Conservation (phyloP, 2,113 vertebrate genomes). For the Amphiprion percula region DNA sequence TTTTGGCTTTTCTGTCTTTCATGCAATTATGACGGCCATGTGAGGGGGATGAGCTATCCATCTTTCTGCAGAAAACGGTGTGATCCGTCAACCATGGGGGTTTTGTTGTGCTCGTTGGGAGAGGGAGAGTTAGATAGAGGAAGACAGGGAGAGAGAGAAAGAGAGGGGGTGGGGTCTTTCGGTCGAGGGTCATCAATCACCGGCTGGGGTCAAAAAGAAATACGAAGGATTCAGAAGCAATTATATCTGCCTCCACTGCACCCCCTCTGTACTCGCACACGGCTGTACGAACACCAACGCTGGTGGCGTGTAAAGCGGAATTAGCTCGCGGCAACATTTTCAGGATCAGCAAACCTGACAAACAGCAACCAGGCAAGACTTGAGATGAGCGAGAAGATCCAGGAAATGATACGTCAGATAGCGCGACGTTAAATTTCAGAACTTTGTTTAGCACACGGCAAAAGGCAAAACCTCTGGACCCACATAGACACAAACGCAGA, state of each 20-base stretch:
- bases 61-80: slow-evolving; percentile 67
- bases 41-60: slow-evolving; percentile 67
- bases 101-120: slow-evolving; percentile 45
- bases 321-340: slow-evolving; percentile 21
- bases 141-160: slow-evolving; percentile 20
- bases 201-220: slow-evolving; percentile 80
- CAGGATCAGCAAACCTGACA: slow-evolving; percentile 32
- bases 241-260: slow-evolving; percentile 73
- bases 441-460: background rate
- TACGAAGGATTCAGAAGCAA: slow-evolving; percentile 81
- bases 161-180: slow-evolving; percentile 75
- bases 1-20: slow-evolving; percentile 40
- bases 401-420: background rate
- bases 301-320: background rate
- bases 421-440: background rate
- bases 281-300: slow-evolving; percentile 9
- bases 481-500: slow-evolving; percentile 28
- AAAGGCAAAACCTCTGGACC: background rate
- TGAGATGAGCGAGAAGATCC: background rate
- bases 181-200: slow-evolving; percentile 85
- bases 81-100: slow-evolving; percentile 59
- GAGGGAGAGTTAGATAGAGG: background rate
- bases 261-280: slow-evolving; percentile 26
- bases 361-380: background rate
- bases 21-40: slow-evolving; percentile 65